Conservation (phyloP, 35 echinoderm and acorn worm genomes). For the Ophioderma brevispina region DNA sequence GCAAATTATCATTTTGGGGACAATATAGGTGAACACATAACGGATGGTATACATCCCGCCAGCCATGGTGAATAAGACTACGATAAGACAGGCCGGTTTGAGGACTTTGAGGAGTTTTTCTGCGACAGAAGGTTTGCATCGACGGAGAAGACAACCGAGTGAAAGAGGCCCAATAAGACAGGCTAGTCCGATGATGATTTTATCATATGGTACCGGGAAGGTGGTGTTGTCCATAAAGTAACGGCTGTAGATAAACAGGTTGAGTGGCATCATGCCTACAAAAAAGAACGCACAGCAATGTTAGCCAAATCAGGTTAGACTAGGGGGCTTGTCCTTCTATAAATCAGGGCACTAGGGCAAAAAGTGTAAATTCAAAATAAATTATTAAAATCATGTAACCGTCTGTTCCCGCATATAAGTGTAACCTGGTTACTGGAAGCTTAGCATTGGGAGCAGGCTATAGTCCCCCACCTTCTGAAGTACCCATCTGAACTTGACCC, state of each 20-base stretch:
- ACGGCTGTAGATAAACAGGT: constrained; percentile 45
- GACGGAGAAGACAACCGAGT: constrained; percentile 8
- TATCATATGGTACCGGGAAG: constrained; percentile 39
- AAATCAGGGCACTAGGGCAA: no score
- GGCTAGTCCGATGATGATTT: constrained; percentile 27
- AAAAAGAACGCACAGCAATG: not conserved
- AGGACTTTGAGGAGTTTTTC: not conserved
- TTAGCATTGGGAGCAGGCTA: no score
- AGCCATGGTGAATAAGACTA: constrained; percentile 34
- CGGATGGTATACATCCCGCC: constrained; percentile 35
- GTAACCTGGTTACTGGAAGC: no score
- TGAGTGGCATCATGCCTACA: constrained; percentile 54
- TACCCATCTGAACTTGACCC: no score
- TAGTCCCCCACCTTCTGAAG: no score
- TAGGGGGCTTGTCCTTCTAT: no score
- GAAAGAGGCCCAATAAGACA: not conserved
- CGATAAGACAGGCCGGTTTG: constrained; percentile 2
- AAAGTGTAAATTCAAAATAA: no score
- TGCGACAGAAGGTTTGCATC: not conserved
- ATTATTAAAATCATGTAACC: no score
- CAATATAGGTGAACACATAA: constrained; percentile 19
- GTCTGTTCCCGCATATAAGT: no score
- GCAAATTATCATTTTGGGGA: constrained; percentile 9
- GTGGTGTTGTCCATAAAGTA: constrained; percentile 4
- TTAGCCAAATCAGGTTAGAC: no score